Evolutionary conservation across 2,888 invertebrate species (phyloP).

Genomic region (Hirtodrosophila duncani): DNA sequence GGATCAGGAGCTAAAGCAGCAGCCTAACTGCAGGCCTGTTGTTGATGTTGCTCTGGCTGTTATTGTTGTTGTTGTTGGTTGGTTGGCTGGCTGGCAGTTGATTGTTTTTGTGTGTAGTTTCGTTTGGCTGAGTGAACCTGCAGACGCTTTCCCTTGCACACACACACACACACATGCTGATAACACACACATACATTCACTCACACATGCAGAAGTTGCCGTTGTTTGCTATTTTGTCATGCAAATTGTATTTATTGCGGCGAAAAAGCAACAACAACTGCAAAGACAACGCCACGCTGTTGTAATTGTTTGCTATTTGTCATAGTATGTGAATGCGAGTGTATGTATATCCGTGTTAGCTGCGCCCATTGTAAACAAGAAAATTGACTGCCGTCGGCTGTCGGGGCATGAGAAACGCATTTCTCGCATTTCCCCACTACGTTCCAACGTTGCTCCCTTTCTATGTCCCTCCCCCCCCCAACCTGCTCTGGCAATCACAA

Average conservation of each 20-base stretch:
- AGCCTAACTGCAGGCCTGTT: conserved; percentile 37
- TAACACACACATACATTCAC: conserved; percentile 2
- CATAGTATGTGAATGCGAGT: conserved; percentile 30
- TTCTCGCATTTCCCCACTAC: conserved; percentile 31
- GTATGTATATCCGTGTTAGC: conserved; percentile 6
- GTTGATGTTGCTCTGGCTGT: conserved; percentile 9
- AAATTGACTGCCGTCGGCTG: conserved; percentile 63
- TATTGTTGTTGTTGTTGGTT: conserved; percentile 8
- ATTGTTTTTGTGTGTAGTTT: conserved; percentile 70
- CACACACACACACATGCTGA: conserved; percentile 1
- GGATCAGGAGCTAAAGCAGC: conserved; percentile 1
- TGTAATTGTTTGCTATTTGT: conserved; percentile 66
- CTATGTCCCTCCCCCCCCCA: conserved; percentile 16
- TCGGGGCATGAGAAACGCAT: conserved; percentile 30
- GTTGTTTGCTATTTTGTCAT: conserved; percentile 72
- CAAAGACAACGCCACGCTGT: conserved; percentile 44
- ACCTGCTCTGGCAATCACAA: neutral
- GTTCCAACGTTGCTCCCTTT: no score
- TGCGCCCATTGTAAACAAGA: conserved; percentile 53
- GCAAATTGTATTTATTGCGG: conserved; percentile 72
- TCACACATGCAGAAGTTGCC: conserved; percentile 44
- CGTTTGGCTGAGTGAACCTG: conserved; percentile 68
- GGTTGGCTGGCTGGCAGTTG: conserved; percentile 48
- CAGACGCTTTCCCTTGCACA: conserved; percentile 35
- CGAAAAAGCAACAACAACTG: conserved; percentile 50